These are phyloP conservation scores for Pasiphila rectangulata DNA, from an alignment of 2,888 invertebrate genomes.

Conservation along the genomic window DNA sequence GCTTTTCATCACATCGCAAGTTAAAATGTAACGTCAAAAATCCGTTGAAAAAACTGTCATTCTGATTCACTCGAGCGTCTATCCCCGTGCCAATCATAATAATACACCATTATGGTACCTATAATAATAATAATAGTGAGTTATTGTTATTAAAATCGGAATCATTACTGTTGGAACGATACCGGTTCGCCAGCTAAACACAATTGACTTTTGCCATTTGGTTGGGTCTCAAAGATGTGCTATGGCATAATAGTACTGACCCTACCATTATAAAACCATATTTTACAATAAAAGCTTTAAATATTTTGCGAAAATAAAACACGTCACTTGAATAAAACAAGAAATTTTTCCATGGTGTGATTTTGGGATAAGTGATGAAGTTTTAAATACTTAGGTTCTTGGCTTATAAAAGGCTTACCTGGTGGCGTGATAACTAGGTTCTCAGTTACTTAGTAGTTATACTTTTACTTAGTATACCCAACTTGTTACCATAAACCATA, in stretches of 20 bases:
- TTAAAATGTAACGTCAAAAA: conserved; percentile 47
- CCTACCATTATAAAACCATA: conserved; percentile 61
- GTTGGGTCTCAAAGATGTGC: conserved; percentile 68
- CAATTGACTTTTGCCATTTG: conserved; percentile 78
- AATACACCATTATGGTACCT: conserved; percentile 53
- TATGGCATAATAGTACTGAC: conserved; percentile 68
- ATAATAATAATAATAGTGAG: conserved; percentile 67
- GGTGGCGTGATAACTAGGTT: too few species aligned
- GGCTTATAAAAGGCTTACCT: too few species aligned
- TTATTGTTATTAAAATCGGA: conserved; percentile 63
- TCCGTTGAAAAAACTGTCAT: conserved; percentile 67
- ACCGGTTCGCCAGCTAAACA: conserved; percentile 58
- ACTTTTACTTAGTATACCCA: too few species aligned
- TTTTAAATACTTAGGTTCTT: too few species aligned
- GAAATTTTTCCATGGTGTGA: too few species aligned
- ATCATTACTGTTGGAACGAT: conserved; percentile 55
- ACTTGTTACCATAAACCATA: too few species aligned
- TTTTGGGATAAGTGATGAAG: too few species aligned
- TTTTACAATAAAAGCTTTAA: conserved; percentile 34
- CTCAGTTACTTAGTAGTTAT: too few species aligned
- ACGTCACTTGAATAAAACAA: neutral
- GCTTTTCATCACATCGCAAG: conserved; percentile 14
- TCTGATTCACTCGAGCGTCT: conserved; percentile 72
- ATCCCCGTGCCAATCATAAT: conserved; percentile 68
- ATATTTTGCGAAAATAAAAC: conserved; percentile 18